Percentiles rank a stretch among this genome's conserved stretches.
Evolutionary conservation across 2,888 invertebrate species (phyloP).

Genomic region (Trilocha varians): DNA sequence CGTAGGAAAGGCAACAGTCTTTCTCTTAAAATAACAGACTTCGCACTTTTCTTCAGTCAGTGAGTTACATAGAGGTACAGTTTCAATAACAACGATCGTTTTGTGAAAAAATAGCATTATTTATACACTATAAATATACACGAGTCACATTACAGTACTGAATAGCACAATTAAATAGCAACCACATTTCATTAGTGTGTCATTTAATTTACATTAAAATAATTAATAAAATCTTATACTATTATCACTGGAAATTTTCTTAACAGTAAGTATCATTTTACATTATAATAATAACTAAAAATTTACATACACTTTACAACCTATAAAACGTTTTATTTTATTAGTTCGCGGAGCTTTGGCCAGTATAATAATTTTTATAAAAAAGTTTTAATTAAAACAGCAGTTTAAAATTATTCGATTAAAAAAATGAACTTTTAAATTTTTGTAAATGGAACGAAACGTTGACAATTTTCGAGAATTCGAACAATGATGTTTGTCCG

Average conservation of each 20-base stretch:
- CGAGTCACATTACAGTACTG: constrained; percentile 34
- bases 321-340: constrained; percentile 43
- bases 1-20: constrained; percentile 65
- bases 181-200: constrained; percentile 12
- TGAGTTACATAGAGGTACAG: constrained; percentile 23
- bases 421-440: constrained; percentile 2
- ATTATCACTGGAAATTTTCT: constrained; percentile 68
- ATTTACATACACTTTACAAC: constrained; percentile 60
- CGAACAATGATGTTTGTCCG: constrained; percentile 20
- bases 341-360: constrained; percentile 66
- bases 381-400: not conserved
- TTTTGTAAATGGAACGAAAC: not conserved
- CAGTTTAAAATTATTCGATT: not conserved
- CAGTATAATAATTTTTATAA: constrained; percentile 33
- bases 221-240: constrained; percentile 57
- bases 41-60: not conserved
- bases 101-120: constrained; percentile 60
- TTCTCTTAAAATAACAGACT: constrained; percentile 48
- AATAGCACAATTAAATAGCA: constrained; percentile 31
- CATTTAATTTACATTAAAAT: constrained; percentile 35
- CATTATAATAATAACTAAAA: constrained; percentile 20
- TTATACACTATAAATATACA: constrained; percentile 35
- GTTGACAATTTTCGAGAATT: constrained; percentile 9
- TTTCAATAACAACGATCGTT: constrained; percentile 26
- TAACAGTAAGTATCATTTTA: constrained; percentile 49